Percentiles rank a stretch among this genome's conserved stretches.
Conservation (phyloP, 2,113 vertebrate species). For the Toxotes jaculatrix region DNA sequence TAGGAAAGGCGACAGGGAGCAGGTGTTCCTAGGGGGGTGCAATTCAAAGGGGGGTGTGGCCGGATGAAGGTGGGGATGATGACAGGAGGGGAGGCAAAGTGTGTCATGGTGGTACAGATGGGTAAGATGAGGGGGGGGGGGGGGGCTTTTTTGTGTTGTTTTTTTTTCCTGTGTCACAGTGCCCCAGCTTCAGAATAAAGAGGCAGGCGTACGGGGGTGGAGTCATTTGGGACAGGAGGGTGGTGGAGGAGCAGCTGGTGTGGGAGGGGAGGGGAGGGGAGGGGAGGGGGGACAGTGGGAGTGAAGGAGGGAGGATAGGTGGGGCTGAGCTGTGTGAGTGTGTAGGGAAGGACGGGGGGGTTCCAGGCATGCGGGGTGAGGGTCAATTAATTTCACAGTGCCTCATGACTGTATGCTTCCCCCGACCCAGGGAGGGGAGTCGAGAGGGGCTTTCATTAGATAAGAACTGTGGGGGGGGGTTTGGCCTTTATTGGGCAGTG, state of each 20-base stretch:
- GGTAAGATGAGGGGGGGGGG: neutral
- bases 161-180: slow-evolving; percentile 36
- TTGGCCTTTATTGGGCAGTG: too few species aligned
- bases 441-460: neutral
- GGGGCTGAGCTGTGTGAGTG: slow-evolving; percentile 21
- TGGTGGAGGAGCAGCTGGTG: slow-evolving; percentile 65
- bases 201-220: slow-evolving; percentile 3
- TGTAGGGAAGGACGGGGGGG: slow-evolving; percentile 26
- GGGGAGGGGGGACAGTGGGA: neutral
- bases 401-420: slow-evolving; percentile 33
- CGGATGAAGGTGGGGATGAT: slow-evolving; percentile 39
- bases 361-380: neutral
- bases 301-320: slow-evolving; percentile 8
- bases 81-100: slow-evolving; percentile 20
- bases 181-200: slow-evolving; percentile 30
- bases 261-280: neutral
- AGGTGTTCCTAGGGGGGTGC: slow-evolving; percentile 60
- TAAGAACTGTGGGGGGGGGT: neutral
- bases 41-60: slow-evolving; percentile 34
- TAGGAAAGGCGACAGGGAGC: slow-evolving; percentile 53
- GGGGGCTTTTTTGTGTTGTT: neutral
- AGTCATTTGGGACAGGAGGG: slow-evolving; percentile 33
- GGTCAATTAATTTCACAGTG: slow-evolving; percentile 66
- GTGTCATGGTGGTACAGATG: slow-evolving; percentile 35
- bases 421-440: neutral